Evolutionary conservation across 2,113 vertebrate species (phyloP).

Genomic region (Loxodonta africana): DNA sequence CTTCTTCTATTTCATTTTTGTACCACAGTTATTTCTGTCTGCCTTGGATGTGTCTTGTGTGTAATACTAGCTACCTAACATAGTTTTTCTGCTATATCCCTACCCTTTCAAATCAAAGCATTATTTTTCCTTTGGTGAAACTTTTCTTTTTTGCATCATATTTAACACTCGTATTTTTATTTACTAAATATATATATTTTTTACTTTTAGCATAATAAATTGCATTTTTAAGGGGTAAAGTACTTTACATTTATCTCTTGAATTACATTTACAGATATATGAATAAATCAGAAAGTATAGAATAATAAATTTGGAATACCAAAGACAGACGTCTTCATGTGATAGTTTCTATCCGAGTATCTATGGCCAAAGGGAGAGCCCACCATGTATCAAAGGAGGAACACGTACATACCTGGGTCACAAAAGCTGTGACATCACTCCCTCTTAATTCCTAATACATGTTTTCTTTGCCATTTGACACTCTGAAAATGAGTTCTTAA

Average conservation of each 20-base stretch:
- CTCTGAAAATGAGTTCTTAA: background rate
- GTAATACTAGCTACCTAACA: background rate
- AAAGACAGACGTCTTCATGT: background rate
- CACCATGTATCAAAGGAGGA: background rate
- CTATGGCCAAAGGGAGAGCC: background rate
- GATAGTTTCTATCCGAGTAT: background rate
- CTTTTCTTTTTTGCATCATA: background rate
- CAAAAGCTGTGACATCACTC: background rate
- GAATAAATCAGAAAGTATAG: background rate
- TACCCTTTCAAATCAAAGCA: background rate
- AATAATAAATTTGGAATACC: background rate
- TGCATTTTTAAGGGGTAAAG: background rate
- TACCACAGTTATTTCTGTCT: background rate
- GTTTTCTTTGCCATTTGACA: background rate
- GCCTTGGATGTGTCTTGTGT: background rate
- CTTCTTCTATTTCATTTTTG: background rate
- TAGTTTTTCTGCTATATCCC: background rate
- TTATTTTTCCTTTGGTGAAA: background rate
- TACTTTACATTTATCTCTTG: background rate
- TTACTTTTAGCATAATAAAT: background rate
- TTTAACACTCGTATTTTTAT: slow-evolving; percentile 12
- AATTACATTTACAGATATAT: background rate
- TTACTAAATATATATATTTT: background rate
- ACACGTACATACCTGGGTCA: no score
- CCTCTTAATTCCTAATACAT: background rate